phyloP scores from a whole-genome alignment of 1,140 invertebrate species.

The Drosophila mojavensis region DNA sequence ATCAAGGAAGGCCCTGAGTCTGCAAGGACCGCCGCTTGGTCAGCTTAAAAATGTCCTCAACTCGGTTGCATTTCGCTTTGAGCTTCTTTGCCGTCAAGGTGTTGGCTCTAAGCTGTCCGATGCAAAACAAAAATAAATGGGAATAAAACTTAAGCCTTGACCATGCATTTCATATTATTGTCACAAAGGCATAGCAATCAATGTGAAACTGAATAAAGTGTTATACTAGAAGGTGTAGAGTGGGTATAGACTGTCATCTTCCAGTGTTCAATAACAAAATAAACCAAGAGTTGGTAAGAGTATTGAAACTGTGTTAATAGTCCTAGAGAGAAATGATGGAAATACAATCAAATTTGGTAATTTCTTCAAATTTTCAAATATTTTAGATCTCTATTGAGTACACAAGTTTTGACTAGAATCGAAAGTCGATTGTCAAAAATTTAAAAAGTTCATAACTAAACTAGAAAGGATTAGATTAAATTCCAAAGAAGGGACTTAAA shows the following conservation, averaged over 20 bases:
- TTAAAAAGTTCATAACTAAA: too few relatives aligned
- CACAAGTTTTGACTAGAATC: too few relatives aligned
- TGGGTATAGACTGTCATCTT: too few relatives aligned
- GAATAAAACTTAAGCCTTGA: not conserved
- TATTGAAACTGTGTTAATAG: not conserved
- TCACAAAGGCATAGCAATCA: not conserved
- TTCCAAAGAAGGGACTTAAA: too few relatives aligned
- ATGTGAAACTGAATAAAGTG: not conserved
- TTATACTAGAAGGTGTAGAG: too few relatives aligned
- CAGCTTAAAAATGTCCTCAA: conserved; percentile 5
- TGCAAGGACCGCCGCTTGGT: not conserved
- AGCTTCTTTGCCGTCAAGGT: not conserved
- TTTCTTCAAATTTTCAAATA: too few relatives aligned
- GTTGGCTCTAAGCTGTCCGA: not conserved
- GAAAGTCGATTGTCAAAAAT: too few relatives aligned
- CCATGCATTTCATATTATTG: conserved; percentile 2
- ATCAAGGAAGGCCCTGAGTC: too few relatives aligned
- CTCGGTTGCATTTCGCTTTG: not conserved
- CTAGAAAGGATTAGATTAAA: too few relatives aligned
- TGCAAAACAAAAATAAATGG: conserved; percentile 13
- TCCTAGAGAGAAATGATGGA: too few relatives aligned
- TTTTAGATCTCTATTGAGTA: too few relatives aligned
- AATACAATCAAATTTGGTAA: too few relatives aligned
- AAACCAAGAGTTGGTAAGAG: not conserved
- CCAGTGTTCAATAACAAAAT: not conserved